These are phyloP conservation scores for Mobula birostris DNA, from an alignment of 2,113 vertebrate species.

Conservation along the genomic window DNA sequence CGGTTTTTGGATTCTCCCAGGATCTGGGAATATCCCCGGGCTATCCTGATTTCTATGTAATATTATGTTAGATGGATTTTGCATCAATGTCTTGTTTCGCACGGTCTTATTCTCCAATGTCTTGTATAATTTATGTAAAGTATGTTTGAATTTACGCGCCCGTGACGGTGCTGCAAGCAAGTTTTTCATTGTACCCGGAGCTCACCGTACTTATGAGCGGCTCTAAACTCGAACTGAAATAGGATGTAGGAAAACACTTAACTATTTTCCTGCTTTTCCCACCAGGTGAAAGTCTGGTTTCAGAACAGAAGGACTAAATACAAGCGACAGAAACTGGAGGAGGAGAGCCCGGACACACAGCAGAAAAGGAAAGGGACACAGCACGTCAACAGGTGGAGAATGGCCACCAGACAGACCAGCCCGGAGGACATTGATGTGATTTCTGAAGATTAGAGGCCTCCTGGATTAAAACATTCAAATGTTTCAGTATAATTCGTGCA, in stretches of 20 bases:
- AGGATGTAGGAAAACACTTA: background rate
- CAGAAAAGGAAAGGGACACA: slow-evolving; percentile 67
- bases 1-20: too few species aligned
- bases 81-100: too few species aligned
- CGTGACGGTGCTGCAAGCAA: too few species aligned
- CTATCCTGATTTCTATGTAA: background rate
- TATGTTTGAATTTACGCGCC: too few species aligned
- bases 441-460: slow-evolving; percentile 55
- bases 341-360: slow-evolving; percentile 61
- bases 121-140: too few species aligned
- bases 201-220: too few species aligned
- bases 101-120: too few species aligned
- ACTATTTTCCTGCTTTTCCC: background rate
- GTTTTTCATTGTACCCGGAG: too few species aligned
- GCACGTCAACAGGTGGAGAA: slow-evolving; percentile 64
- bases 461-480: background rate
- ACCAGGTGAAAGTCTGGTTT: slow-evolving; percentile 70
- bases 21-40: background rate
- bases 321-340: slow-evolving; percentile 71
- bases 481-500: slow-evolving; percentile 36
- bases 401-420: slow-evolving; percentile 55
- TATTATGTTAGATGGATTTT: background rate
- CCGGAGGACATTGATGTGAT: slow-evolving; percentile 60
- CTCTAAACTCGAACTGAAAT: too few species aligned
- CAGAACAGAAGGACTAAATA: slow-evolving; percentile 71